Percentiles rank a stretch among this genome's conserved stretches.
Conservation (phyloP, 2,888 invertebrate genomes). For the Pterostichus niger region DNA sequence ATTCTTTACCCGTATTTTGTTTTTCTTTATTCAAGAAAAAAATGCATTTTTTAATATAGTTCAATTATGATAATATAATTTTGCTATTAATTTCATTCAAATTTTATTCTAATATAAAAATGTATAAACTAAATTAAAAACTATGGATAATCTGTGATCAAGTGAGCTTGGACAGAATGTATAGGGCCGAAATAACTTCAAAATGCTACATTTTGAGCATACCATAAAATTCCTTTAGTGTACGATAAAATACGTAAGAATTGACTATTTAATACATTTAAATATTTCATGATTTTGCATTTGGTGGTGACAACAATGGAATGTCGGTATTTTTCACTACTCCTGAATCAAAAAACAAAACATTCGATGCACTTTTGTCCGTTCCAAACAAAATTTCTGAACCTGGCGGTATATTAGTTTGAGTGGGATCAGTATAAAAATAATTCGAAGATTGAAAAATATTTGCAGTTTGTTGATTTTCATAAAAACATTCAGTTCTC, state of each 20-base stretch:
- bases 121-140: constrained; percentile 9
- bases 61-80: no score
- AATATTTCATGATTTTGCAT: constrained; percentile 52
- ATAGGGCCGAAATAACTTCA: not conserved
- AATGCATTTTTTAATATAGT: no score
- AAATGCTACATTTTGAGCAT: constrained; percentile 50
- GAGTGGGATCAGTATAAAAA: constrained; percentile 79
- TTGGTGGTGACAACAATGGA: constrained; percentile 64
- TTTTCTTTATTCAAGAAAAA: no score
- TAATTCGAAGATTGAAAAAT: constrained; percentile 84
- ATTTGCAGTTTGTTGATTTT: constrained; percentile 71
- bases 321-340: constrained; percentile 57
- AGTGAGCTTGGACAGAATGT: not conserved
- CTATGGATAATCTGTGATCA: constrained; percentile 11
- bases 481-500: constrained; percentile 49
- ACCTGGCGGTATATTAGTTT: constrained; percentile 79
- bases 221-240: not conserved
- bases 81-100: not conserved
- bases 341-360: constrained; percentile 63
- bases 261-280: constrained; percentile 38
- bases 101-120: no score
- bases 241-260: constrained; percentile 29
- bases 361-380: constrained; percentile 70
- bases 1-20: no score
- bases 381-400: constrained; percentile 83